phyloP scores from a whole-genome alignment of 2,888 invertebrate genomes.

The Cephus sareptanus region DNA sequence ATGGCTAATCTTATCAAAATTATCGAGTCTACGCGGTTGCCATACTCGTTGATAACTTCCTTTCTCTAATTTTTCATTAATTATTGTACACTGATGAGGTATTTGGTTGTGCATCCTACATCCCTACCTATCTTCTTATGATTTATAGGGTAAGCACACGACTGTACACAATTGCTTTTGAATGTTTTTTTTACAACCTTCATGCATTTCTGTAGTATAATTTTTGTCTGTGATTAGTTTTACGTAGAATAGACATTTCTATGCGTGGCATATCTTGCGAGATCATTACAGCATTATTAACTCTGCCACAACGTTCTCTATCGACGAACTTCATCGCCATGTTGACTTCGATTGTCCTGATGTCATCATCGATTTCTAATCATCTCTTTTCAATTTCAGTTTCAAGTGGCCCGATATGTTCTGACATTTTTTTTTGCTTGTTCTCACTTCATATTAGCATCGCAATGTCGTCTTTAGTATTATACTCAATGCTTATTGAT shows the following conservation, averaged over 20 bases:
- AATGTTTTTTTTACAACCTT: not conserved
- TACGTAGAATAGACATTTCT: not conserved
- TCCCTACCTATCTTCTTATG: slow-evolving; percentile 54
- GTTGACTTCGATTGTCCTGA: not conserved
- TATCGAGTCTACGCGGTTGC: too few species aligned
- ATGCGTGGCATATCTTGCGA: not conserved
- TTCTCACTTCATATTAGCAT: not conserved
- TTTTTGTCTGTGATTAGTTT: not conserved
- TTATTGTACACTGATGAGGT: slow-evolving; percentile 29
- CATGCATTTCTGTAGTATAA: not conserved
- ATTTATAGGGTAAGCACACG: slow-evolving; percentile 63
- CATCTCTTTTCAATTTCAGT: not conserved
- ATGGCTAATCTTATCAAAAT: too few species aligned
- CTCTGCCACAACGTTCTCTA: not conserved
- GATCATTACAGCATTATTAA: not conserved
- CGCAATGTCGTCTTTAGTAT: too few species aligned
- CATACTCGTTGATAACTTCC: not conserved
- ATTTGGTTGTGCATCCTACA: slow-evolving; percentile 57
- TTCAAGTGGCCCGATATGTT: not conserved
- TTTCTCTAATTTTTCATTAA: slow-evolving; percentile 10
- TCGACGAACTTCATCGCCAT: not conserved
- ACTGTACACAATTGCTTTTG: slow-evolving; percentile 45
- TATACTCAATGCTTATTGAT: not conserved
- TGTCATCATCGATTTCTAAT: not conserved
- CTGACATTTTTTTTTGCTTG: not conserved